These are phyloP conservation scores for Apocrypta bakeri DNA, from an alignment of 1,140 invertebrate species.

Conservation along the genomic window DNA sequence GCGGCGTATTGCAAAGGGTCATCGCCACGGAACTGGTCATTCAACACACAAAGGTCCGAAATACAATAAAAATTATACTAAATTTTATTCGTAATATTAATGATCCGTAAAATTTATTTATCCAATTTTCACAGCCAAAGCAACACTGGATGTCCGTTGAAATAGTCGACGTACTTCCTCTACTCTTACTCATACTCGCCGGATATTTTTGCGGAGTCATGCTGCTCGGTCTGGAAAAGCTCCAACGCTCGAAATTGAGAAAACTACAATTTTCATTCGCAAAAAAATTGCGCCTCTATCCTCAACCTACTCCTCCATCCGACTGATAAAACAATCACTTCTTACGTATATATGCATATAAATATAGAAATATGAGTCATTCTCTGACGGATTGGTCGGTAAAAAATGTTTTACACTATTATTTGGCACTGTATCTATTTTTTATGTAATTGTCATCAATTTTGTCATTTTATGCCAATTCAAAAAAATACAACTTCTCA, in stretches of 20 bases:
- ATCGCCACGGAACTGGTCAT: slow-evolving; percentile 64
- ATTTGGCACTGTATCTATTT: too few relatives aligned
- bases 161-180: slow-evolving; percentile 62
- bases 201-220: slow-evolving; percentile 52
- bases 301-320: not conserved
- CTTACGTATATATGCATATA: too few relatives aligned
- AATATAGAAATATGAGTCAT: too few relatives aligned
- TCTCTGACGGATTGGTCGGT: too few relatives aligned
- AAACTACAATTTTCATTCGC: not conserved
- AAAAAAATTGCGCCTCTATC: not conserved
- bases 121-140: slow-evolving; percentile 46
- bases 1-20: slow-evolving; percentile 68
- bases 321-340: not conserved
- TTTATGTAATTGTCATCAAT: too few relatives aligned
- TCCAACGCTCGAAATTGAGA: slow-evolving; percentile 35
- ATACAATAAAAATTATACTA: slow-evolving; percentile 4
- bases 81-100: too few relatives aligned
- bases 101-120: too few relatives aligned
- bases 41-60: slow-evolving; percentile 46
- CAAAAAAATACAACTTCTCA: too few relatives aligned
- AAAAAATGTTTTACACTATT: too few relatives aligned
- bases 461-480: too few relatives aligned
- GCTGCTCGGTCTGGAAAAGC: slow-evolving; percentile 54
- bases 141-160: slow-evolving; percentile 61
- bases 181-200: slow-evolving; percentile 57